Conservation (phyloP, 1,140 invertebrate species). For the Neodiprion virginianus region DNA sequence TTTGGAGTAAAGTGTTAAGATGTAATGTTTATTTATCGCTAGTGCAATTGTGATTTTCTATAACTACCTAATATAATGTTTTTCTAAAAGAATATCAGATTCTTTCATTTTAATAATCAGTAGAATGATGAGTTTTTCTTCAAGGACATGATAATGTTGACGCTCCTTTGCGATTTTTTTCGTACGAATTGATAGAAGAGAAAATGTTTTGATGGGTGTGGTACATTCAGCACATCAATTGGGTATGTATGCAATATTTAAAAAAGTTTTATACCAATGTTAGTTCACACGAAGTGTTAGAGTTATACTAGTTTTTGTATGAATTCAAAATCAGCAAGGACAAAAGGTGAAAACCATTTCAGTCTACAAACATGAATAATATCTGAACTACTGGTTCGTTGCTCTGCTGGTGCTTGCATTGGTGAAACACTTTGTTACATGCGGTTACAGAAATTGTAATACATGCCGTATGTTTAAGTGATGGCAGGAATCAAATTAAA, state of each 20-base stretch:
- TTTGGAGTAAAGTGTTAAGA: slow-evolving; percentile 40
- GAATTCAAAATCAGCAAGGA: too few species aligned
- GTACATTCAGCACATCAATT: too few species aligned
- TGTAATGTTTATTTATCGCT: background rate
- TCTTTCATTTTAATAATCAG: background rate
- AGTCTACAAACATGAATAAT: background rate
- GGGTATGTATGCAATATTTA: too few species aligned
- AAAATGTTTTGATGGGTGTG: too few species aligned
- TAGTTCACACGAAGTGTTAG: too few species aligned
- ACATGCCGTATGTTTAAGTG: slow-evolving; percentile 22
- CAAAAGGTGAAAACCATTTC: background rate
- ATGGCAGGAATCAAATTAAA: background rate
- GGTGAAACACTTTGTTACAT: slow-evolving; percentile 28
- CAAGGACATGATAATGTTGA: too few species aligned
- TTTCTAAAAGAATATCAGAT: background rate
- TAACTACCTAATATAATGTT: too few species aligned
- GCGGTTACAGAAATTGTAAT: slow-evolving; percentile 22
- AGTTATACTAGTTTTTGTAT: too few species aligned
- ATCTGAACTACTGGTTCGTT: background rate
- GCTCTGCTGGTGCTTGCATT: slow-evolving; percentile 19
- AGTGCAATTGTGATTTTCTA: background rate
- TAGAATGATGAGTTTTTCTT: too few species aligned
- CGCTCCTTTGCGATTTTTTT: too few species aligned
- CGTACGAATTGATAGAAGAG: too few species aligned
- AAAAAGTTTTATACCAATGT: too few species aligned